phyloP scores from a whole-genome alignment of 2,888 invertebrate species.

The Choreutis nemorana region DNA sequence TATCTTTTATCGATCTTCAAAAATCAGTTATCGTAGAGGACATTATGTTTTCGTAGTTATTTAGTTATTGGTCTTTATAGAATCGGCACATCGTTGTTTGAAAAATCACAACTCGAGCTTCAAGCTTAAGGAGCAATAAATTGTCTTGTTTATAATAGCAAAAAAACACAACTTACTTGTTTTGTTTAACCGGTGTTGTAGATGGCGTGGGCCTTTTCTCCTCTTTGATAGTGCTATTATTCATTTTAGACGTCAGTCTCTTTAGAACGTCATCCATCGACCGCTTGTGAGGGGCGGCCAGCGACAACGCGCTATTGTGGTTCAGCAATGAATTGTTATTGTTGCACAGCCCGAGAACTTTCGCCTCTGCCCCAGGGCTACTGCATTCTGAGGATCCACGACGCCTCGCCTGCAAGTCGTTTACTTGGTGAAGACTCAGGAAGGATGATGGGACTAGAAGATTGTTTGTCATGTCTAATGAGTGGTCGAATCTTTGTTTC shows the following conservation, averaged over 20 bases:
- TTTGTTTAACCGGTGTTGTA: conserved; percentile 69
- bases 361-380: conserved; percentile 73
- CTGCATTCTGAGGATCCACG: conserved; percentile 75
- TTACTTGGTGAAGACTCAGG: conserved; percentile 65
- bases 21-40: no score
- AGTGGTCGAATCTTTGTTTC: conserved; percentile 67
- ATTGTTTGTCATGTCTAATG: conserved; percentile 69
- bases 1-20: no score
- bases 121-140: no score
- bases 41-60: no score
- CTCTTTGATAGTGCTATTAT: conserved; percentile 76
- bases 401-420: conserved; percentile 54
- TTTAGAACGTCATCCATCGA: conserved; percentile 94
- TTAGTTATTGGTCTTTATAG: no score
- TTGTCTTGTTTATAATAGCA: no score
- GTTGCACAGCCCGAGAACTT: conserved; percentile 71
- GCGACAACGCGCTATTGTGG: conserved; percentile 63
- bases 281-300: conserved; percentile 70
- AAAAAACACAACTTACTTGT: conserved; percentile 45
- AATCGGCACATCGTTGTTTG: no score
- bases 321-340: conserved; percentile 72
- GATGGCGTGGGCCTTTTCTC: conserved; percentile 77
- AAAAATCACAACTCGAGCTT: no score
- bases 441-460: conserved; percentile 62
- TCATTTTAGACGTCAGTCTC: conserved; percentile 85